phyloP scores from a whole-genome alignment of 2,888 invertebrate species.

The Siphlonurus alternatus region DNA sequence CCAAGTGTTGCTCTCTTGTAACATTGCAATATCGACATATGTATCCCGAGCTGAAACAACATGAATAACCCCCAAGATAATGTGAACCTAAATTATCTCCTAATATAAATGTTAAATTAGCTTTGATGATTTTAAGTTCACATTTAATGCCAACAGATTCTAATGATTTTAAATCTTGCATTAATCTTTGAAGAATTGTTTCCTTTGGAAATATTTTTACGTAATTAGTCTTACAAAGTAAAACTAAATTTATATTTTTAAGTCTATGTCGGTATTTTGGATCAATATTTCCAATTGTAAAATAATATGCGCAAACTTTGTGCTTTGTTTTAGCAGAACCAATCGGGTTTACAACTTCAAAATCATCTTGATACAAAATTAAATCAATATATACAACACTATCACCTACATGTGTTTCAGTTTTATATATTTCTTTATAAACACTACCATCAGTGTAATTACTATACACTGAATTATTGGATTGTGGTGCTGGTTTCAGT shows the following conservation, averaged over 20 bases:
- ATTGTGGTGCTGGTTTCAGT: background rate
- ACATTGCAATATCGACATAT: background rate
- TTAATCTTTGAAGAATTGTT: background rate
- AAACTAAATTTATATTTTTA: background rate
- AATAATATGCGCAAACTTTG: background rate
- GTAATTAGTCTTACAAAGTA: background rate
- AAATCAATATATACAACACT: background rate
- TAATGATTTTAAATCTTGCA: background rate
- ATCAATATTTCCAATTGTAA: background rate
- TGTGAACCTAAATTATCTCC: background rate
- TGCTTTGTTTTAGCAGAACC: background rate
- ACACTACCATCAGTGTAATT: background rate
- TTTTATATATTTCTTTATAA: background rate
- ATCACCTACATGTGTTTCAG: no score
- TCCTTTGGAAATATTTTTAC: background rate
- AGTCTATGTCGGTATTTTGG: background rate
- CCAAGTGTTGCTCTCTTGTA: background rate
- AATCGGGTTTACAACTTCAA: background rate
- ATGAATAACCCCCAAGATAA: background rate
- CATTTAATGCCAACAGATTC: background rate
- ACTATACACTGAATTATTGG: background rate
- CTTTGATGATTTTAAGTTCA: background rate
- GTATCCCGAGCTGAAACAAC: background rate
- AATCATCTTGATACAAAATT: background rate
- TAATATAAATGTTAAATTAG: background rate